These are phyloP conservation scores for Abramis brama DNA, from an alignment of 2,113 vertebrate genomes.

Conservation along the genomic window DNA sequence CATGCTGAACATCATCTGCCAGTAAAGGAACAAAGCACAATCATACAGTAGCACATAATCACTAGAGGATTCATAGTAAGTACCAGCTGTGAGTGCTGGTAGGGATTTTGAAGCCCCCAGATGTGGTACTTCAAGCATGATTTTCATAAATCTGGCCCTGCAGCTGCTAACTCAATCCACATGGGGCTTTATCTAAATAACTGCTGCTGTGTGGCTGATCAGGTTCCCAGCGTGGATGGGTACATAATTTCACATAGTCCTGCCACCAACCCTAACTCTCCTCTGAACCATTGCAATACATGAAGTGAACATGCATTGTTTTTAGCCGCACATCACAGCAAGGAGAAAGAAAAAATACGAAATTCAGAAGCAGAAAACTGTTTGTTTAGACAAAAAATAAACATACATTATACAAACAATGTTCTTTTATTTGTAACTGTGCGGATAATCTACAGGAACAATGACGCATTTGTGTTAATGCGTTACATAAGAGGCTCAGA, in stretches of 20 bases:
- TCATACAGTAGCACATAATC: constrained; percentile 56
- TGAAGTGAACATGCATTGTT: constrained; percentile 67
- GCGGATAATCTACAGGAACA: constrained; percentile 65
- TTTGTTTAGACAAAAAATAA: constrained; percentile 56
- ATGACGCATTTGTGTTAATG: constrained; percentile 61
- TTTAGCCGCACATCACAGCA: constrained; percentile 39
- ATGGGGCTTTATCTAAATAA: constrained; percentile 76
- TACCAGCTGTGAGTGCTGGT: constrained; percentile 39
- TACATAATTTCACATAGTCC: constrained; percentile 59
- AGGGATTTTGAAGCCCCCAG: constrained; percentile 56
- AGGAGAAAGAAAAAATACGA: background rate
- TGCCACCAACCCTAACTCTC: constrained; percentile 65
- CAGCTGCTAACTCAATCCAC: constrained; percentile 74
- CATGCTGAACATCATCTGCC: constrained; percentile 38
- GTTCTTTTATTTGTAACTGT: constrained; percentile 67
- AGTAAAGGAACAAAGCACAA: constrained; percentile 56
- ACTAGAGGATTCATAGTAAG: constrained; percentile 25
- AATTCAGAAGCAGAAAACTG: constrained; percentile 54
- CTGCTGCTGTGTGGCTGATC: constrained; percentile 66
- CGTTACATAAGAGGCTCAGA: constrained; percentile 44
- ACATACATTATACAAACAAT: constrained; percentile 59
- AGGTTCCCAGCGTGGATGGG: constrained; percentile 62
- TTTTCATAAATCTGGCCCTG: constrained; percentile 70
- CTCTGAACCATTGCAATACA: constrained; percentile 53
- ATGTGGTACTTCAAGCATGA: constrained; percentile 66